A percentile compares a stretch with the other conserved stretches of the same genome.
phyloP scores from a whole-genome alignment of 2,113 vertebrate species.

The Leiothrix lutea region DNA sequence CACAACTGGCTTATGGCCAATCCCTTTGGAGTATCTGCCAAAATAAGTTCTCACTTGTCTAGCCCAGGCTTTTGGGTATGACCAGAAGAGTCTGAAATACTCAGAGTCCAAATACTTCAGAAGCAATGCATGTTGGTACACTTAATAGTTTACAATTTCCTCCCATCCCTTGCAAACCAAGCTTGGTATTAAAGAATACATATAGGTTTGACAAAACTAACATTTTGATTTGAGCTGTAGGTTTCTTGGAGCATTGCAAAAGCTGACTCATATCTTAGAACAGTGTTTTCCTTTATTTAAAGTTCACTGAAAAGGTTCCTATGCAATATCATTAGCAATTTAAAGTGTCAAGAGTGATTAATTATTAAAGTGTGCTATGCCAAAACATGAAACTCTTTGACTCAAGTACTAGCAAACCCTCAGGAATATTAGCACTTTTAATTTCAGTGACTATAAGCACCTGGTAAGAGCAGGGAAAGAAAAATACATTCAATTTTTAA shows the following conservation, averaged over 20 bases:
- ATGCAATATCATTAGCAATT: constrained; percentile 25
- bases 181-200: background rate
- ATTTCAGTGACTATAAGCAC: background rate
- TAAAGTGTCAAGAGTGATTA: constrained; percentile 44
- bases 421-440: background rate
- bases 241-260: background rate
- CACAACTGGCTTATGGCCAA: background rate
- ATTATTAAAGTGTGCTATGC: constrained; percentile 18
- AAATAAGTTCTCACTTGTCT: background rate
- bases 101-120: background rate
- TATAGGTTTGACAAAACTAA: background rate
- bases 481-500: background rate
- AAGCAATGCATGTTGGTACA: background rate
- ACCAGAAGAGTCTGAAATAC: background rate
- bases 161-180: background rate
- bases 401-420: background rate
- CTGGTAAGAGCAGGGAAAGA: background rate
- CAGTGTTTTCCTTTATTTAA: background rate
- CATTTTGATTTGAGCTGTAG: background rate
- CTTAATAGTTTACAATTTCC: background rate
- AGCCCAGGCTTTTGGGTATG: background rate
- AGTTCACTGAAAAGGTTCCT: constrained; percentile 24
- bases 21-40: background rate
- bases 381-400: constrained; percentile 25
- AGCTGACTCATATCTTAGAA: background rate